Evolutionary conservation across 2,888 invertebrate species (phyloP).

Genomic region (Lepidocyrtinus sp.): DNA sequence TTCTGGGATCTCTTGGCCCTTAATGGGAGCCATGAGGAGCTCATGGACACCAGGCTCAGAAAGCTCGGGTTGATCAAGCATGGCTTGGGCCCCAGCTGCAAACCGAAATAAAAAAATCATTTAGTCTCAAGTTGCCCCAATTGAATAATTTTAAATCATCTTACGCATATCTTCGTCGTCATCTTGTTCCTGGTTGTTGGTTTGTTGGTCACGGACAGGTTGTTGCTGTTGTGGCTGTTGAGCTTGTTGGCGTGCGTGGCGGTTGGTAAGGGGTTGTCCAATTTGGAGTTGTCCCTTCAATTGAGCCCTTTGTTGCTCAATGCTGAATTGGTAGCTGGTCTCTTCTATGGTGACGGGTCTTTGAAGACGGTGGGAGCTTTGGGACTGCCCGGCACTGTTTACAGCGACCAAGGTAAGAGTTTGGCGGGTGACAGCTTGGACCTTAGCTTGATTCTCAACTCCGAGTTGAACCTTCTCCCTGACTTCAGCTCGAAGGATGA

Average conservation of each 20-base stretch:
- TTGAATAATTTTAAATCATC: not conserved
- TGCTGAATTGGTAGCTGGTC: slow-evolving; percentile 54
- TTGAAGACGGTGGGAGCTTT: slow-evolving; percentile 34
- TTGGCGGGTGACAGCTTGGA: slow-evolving; percentile 32
- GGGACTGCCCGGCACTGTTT: slow-evolving; percentile 22
- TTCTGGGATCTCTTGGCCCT: slow-evolving; percentile 25
- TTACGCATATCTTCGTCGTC: slow-evolving; percentile 21
- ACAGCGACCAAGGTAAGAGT: slow-evolving; percentile 31
- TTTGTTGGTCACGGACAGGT: slow-evolving; percentile 31
- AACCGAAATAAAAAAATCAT: not conserved
- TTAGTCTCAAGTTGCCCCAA: not conserved
- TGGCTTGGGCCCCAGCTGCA: slow-evolving; percentile 34
- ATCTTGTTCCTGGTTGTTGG: not conserved
- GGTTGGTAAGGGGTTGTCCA: slow-evolving; percentile 28
- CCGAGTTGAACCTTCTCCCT: slow-evolving; percentile 31
- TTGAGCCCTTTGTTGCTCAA: slow-evolving; percentile 49
- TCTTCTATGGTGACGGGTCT: slow-evolving; percentile 18
- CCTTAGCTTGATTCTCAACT: slow-evolving; percentile 15
- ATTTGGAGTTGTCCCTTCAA: slow-evolving; percentile 50
- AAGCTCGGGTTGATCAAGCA: slow-evolving; percentile 37
- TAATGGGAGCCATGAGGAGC: slow-evolving; percentile 33
- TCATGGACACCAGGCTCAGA: slow-evolving; percentile 33
- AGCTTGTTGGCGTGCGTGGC: slow-evolving; percentile 31
- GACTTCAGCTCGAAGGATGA: slow-evolving; percentile 37
- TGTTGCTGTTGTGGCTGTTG: slow-evolving; percentile 29